Conservation (phyloP, 1,140 invertebrate genomes). For the Drosophila nasuta region DNA sequence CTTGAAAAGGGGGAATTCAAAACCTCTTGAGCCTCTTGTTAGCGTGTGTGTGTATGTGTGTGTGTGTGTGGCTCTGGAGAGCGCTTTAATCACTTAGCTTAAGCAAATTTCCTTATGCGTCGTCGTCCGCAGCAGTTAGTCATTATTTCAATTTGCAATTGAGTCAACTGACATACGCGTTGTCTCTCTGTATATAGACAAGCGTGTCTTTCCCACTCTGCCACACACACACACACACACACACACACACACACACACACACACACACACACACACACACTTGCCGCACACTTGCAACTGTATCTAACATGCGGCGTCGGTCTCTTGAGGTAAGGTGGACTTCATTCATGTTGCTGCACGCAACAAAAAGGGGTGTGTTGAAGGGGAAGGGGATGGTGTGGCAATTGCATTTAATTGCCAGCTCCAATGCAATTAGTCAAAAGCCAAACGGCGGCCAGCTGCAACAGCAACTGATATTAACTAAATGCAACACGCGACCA, state of each 20-base stretch:
- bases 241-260: too few species aligned
- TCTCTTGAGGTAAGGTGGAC: slow-evolving; percentile 39
- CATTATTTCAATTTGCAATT: slow-evolving; percentile 57
- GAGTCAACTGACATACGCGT: slow-evolving; percentile 56
- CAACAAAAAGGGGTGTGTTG: slow-evolving; percentile 4
- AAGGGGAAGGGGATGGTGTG: neutral
- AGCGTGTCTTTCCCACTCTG: too few species aligned
- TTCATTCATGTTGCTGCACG: slow-evolving; percentile 22
- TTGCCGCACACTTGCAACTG: too few species aligned
- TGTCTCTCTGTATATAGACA: slow-evolving; percentile 48
- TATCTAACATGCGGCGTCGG: slow-evolving; percentile 41
- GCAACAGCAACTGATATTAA: slow-evolving; percentile 31
- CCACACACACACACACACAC: too few species aligned
- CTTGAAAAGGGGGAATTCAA: neutral
- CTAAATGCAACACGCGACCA: slow-evolving; percentile 49
- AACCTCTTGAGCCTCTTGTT: neutral
- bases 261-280: too few species aligned
- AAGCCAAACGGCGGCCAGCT: slow-evolving; percentile 37
- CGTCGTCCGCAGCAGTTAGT: slow-evolving; percentile 25
- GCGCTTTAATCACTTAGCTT: slow-evolving; percentile 27
- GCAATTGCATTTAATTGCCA: slow-evolving; percentile 73
- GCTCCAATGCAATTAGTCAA: slow-evolving; percentile 73
- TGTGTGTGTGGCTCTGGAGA: neutral
- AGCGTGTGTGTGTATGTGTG: neutral
- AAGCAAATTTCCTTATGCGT: slow-evolving; percentile 27